These are phyloP conservation scores for Setophaga kirtlandii DNA, from an alignment of 2,113 vertebrate species.

Conservation along the genomic window DNA sequence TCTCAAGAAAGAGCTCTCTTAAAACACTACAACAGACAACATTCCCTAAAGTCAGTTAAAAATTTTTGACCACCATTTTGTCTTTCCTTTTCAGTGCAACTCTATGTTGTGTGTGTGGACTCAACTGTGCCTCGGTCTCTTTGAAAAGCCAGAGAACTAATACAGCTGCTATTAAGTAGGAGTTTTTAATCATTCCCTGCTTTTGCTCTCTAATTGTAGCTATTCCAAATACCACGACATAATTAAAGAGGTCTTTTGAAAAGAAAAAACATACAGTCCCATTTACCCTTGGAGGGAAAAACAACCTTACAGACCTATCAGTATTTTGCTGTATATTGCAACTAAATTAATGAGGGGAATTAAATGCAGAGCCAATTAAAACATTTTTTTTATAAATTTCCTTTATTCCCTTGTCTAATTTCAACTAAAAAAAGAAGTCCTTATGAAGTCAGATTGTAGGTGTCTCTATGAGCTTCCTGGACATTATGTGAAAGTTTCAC, in stretches of 20 bases:
- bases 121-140: neutral
- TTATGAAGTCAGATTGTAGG: conserved; percentile 4
- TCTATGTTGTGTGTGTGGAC: neutral
- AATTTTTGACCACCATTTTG: neutral
- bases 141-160: conserved; percentile 51
- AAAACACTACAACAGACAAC: neutral
- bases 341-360: conserved; percentile 33
- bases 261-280: conserved; percentile 40
- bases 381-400: neutral
- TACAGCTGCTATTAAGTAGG: conserved; percentile 64
- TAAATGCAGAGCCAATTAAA: conserved; percentile 49
- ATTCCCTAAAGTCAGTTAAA: neutral
- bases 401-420: conserved; percentile 15
- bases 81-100: neutral
- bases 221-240: conserved; percentile 60
- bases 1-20: neutral
- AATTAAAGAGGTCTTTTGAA: conserved; percentile 58
- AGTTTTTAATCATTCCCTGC: conserved; percentile 69
- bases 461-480: conserved; percentile 33
- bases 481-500: conserved; percentile 3
- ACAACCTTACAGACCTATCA: conserved; percentile 33
- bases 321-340: conserved; percentile 15
- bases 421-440: neutral
- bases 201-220: conserved; percentile 65
- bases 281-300: conserved; percentile 48